Percentiles rank a stretch among this genome's conserved stretches.
These are phyloP conservation scores for Brassicogethes aeneus DNA, from an alignment of 2,888 invertebrate genomes.

Conservation along the genomic window DNA sequence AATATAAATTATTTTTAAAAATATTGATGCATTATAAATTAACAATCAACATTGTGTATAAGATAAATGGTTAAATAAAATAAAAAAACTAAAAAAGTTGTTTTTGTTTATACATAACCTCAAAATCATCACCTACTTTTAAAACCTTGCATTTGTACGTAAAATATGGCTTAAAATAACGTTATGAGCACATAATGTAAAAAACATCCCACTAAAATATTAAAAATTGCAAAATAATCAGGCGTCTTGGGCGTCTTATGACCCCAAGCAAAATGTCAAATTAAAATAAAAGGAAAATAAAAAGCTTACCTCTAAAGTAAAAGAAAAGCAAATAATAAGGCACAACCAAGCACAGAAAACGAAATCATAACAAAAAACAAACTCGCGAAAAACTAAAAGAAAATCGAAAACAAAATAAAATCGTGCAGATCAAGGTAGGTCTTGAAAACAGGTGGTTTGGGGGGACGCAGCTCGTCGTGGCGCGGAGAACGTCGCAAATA, in stretches of 20 bases:
- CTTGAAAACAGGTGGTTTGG: conserved; percentile 35
- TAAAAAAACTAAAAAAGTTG: too few relatives aligned
- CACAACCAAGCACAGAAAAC: conserved; percentile 17
- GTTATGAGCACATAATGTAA: too few relatives aligned
- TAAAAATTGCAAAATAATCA: too few relatives aligned
- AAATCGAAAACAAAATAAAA: conserved; percentile 16
- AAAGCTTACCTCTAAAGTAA: conserved; percentile 28
- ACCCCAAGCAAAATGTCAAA: conserved; percentile 23
- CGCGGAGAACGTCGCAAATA: conserved; percentile 42
- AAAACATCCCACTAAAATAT: too few relatives aligned
- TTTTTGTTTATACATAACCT: too few relatives aligned
- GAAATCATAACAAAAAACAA: conserved; percentile 16
- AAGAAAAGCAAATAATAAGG: conserved; percentile 23
- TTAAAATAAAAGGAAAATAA: conserved; percentile 23
- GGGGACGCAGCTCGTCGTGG: conserved; percentile 39
- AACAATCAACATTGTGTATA: too few relatives aligned
- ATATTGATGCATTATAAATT: too few relatives aligned
- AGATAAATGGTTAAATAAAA: too few relatives aligned
- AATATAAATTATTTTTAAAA: too few relatives aligned
- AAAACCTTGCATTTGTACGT: too few relatives aligned
- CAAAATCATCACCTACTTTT: too few relatives aligned
- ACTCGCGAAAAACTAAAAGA: conserved; percentile 11
- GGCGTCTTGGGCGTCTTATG: conserved; percentile 34
- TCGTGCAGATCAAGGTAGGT: conserved; percentile 19
- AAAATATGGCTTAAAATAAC: too few relatives aligned